phyloP scores from a whole-genome alignment of 2,113 vertebrate species.

The Turnix velox region DNA sequence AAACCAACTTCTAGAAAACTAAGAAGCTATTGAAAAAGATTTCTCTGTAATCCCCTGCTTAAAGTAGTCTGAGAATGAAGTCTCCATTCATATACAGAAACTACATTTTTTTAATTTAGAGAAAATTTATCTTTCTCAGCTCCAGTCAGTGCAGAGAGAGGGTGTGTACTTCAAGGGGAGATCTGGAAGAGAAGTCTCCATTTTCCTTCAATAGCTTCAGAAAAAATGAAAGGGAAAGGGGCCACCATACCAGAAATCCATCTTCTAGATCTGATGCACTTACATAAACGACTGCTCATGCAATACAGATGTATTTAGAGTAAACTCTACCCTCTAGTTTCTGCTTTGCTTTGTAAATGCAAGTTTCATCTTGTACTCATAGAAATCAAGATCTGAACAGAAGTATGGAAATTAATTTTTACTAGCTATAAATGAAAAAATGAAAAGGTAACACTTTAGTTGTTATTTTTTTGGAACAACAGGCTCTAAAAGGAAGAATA shows the following conservation, averaged over 20 bases:
- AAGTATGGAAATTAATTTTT: background rate
- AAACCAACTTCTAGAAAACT: background rate
- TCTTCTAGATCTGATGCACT: background rate
- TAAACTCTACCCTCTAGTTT: background rate
- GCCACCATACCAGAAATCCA: background rate
- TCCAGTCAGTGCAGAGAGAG: background rate
- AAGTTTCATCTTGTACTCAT: background rate
- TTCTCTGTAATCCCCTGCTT: background rate
- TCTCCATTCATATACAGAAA: background rate
- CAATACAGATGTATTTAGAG: background rate
- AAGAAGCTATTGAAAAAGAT: background rate
- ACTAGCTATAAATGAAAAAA: background rate
- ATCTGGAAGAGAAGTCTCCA: background rate
- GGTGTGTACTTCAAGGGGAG: background rate
- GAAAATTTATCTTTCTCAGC: background rate
- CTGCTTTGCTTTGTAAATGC: background rate
- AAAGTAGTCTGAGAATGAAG: background rate
- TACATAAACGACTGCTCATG: background rate
- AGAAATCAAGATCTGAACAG: background rate
- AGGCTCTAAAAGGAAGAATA: background rate
- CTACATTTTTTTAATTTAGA: background rate
- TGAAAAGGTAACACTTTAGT: background rate
- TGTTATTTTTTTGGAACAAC: background rate
- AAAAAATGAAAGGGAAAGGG: background rate
- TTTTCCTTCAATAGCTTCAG: background rate